Evolutionary conservation across 2,113 vertebrate species (phyloP).

Genomic region (Xenopus laevis): DNA sequence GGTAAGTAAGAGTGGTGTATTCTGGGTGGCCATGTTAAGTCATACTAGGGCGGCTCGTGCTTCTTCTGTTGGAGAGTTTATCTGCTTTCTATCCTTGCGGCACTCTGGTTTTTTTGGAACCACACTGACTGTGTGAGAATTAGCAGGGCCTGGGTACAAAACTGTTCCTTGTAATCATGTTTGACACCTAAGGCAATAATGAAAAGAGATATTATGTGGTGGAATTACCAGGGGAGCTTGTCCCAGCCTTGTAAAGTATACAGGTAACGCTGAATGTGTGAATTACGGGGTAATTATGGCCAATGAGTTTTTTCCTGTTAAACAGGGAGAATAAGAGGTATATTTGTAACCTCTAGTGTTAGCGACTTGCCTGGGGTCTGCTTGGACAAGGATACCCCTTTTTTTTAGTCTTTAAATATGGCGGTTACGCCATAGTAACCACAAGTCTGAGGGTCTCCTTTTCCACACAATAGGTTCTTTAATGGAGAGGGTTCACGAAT

Average conservation of each 20-base stretch:
- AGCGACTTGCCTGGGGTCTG: neutral
- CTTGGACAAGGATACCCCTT: constrained; percentile 8
- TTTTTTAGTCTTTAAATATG: neutral
- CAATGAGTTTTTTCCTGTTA: constrained; percentile 49
- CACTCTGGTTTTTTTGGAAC: constrained; percentile 13
- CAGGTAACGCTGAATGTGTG: constrained; percentile 47
- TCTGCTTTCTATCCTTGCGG: constrained; percentile 27
- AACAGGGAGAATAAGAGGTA: constrained; percentile 28
- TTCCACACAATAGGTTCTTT: constrained; percentile 17
- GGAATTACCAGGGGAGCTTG: constrained; percentile 48
- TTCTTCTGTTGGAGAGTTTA: neutral
- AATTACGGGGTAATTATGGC: constrained; percentile 46
- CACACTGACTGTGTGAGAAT: constrained; percentile 51
- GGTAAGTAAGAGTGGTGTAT: neutral
- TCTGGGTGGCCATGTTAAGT: constrained; percentile 12
- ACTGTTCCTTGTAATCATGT: constrained; percentile 49
- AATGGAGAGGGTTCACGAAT: neutral
- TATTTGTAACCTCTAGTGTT: constrained; percentile 23
- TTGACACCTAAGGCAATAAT: constrained; percentile 46
- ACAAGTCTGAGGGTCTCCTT: constrained; percentile 1
- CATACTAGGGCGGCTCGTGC: neutral
- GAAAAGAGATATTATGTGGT: constrained; percentile 53
- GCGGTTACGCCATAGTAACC: constrained; percentile 11
- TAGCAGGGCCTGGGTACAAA: constrained; percentile 49
- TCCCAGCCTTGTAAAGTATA: constrained; percentile 50